phyloP scores from a whole-genome alignment of 2,888 invertebrate genomes.

The Nesidiocoris tenuis region DNA sequence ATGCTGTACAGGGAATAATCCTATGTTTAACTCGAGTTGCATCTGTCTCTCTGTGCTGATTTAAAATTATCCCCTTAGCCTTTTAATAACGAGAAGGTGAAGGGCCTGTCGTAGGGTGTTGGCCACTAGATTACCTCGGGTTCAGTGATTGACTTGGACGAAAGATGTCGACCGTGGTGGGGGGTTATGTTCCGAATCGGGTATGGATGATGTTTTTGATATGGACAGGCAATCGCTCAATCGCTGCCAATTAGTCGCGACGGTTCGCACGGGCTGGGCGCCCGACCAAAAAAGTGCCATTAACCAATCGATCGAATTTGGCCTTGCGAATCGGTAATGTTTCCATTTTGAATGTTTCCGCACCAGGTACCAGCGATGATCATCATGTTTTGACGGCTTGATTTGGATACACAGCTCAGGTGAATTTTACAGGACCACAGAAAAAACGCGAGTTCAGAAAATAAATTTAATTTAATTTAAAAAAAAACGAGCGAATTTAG shows the following conservation, averaged over 20 bases:
- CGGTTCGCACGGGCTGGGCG: conserved; percentile 21
- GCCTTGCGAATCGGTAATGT: background rate
- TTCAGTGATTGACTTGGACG: too few relatives aligned
- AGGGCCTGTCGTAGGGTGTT: background rate
- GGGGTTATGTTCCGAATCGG: conserved; percentile 6
- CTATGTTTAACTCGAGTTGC: background rate
- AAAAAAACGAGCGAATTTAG: too few relatives aligned
- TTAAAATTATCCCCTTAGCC: background rate
- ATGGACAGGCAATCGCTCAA: conserved; percentile 43
- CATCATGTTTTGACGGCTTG: background rate
- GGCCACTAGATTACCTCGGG: background rate
- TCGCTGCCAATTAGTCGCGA: conserved; percentile 44
- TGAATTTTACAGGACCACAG: too few relatives aligned
- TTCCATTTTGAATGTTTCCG: too few relatives aligned
- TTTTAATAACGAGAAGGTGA: background rate
- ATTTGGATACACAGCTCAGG: background rate
- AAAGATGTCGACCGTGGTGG: conserved; percentile 1
- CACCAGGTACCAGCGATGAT: too few relatives aligned
- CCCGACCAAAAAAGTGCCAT: background rate
- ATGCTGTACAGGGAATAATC: too few relatives aligned
- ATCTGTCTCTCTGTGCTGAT: background rate
- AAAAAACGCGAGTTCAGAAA: too few relatives aligned
- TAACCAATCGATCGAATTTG: background rate
- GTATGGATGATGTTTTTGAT: conserved; percentile 47
- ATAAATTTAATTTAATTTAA: too few relatives aligned